Evolutionary conservation across 2,797 vertebrate species (phyloP).

Genomic region (Gobio occitaniae): DNA sequence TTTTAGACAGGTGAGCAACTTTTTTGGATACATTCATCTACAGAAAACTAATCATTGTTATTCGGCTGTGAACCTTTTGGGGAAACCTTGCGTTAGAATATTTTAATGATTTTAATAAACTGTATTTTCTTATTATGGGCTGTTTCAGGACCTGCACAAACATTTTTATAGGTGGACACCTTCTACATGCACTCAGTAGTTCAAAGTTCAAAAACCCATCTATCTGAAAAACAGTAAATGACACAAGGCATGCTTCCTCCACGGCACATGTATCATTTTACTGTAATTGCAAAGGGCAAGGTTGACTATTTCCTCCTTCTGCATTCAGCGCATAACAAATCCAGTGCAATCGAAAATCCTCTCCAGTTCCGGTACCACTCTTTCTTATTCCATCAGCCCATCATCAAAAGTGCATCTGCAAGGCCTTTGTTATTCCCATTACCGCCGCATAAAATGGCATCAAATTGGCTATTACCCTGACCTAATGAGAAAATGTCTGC

Average conservation of each 20-base stretch:
- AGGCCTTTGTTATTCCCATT: conserved; percentile 55
- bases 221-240: not conserved
- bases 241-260: not conserved
- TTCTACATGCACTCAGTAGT: not conserved
- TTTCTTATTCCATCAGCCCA: conserved; percentile 49
- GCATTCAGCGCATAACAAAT: not conserved
- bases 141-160: not conserved
- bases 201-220: not conserved
- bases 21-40: no score
- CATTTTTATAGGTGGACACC: not conserved
- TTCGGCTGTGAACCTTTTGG: not conserved
- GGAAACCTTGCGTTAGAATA: not conserved
- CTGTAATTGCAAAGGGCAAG: conserved; percentile 22
- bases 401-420: conserved; percentile 41
- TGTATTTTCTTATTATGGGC: not conserved
- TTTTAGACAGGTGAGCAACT: no score
- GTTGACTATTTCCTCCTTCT: not conserved
- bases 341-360: conserved; percentile 10
- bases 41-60: no score
- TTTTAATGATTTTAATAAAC: not conserved
- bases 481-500: conserved; percentile 58
- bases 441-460: conserved; percentile 48
- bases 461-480: conserved; percentile 55
- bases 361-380: conserved; percentile 26
- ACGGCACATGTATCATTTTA: not conserved